A percentile compares a stretch with the other conserved stretches of the same genome.
phyloP scores from a whole-genome alignment of 2,113 vertebrate genomes.

The Cyprinodon tularosa region DNA sequence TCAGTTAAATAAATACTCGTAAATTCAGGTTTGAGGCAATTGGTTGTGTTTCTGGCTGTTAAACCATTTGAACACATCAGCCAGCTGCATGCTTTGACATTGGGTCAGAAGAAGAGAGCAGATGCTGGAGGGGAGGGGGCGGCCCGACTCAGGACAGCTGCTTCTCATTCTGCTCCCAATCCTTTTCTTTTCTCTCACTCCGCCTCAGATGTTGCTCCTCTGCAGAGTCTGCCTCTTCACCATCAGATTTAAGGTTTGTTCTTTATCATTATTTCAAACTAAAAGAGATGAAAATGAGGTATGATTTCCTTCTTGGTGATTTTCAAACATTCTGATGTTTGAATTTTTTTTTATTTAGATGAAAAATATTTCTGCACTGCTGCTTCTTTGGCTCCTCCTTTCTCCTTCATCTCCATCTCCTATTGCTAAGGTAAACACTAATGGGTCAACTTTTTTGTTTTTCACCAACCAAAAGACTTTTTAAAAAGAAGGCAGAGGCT shows the following conservation, averaged over 20 bases:
- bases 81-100: neutral
- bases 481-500: no score
- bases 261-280: no score
- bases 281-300: no score
- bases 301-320: no score
- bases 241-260: neutral
- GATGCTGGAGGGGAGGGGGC: neutral
- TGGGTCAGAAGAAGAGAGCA: rapidly evolving
- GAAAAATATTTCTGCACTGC: slow-evolving; percentile 3
- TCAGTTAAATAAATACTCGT: no score
- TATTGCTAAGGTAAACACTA: slow-evolving; percentile 15
- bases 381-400: slow-evolving; percentile 7
- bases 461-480: no score
- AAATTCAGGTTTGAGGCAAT: neutral
- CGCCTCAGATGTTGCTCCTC: neutral
- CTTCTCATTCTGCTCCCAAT: neutral
- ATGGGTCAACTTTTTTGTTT: no score
- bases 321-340: neutral
- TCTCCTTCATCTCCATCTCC: neutral
- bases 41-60: neutral
- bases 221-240: slow-evolving; percentile 1
- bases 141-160: slow-evolving; percentile 14
- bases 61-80: slow-evolving; percentile 9
- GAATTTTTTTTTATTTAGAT: slow-evolving; percentile 5
- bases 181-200: neutral